A percentile compares a stretch with the other conserved stretches of the same genome.
These are phyloP conservation scores for Ascaphus truei DNA, from an alignment of 2,113 vertebrate species.

Conservation along the genomic window DNA sequence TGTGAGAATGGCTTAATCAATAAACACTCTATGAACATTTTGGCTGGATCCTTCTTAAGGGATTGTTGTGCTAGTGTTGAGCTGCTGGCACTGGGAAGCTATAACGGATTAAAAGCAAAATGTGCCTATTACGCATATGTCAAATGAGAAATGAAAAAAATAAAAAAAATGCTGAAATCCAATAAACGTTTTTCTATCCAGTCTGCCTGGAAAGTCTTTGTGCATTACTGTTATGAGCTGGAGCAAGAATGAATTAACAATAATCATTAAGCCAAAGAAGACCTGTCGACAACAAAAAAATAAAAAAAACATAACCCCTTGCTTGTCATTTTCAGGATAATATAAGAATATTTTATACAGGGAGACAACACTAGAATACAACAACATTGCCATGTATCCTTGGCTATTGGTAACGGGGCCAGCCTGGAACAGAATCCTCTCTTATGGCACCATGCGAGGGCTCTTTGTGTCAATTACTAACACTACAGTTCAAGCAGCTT, in stretches of 20 bases:
- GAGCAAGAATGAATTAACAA: slow-evolving; percentile 7
- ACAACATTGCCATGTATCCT: no score
- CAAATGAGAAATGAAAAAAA: slow-evolving; percentile 15
- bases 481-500: no score
- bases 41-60: slow-evolving; percentile 12
- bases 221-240: slow-evolving; percentile 24
- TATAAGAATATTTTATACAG: no score
- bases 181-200: slow-evolving; percentile 27
- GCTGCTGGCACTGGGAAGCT: slow-evolving; percentile 11
- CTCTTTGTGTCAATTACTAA: no score
- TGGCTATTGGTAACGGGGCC: no score
- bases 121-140: slow-evolving; percentile 22
- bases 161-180: slow-evolving; percentile 10
- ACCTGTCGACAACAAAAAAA: not conserved
- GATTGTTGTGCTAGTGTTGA: not conserved
- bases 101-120: slow-evolving; percentile 26
- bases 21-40: slow-evolving; percentile 25
- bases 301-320: no score
- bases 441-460: no score
- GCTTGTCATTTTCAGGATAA: no score
- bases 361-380: no score
- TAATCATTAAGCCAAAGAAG: not conserved
- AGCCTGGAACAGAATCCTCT: no score
- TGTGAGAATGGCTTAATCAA: slow-evolving; percentile 28
- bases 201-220: slow-evolving; percentile 16